phyloP scores from a whole-genome alignment of 2,888 invertebrate species.

The Periphyllus acericola region DNA sequence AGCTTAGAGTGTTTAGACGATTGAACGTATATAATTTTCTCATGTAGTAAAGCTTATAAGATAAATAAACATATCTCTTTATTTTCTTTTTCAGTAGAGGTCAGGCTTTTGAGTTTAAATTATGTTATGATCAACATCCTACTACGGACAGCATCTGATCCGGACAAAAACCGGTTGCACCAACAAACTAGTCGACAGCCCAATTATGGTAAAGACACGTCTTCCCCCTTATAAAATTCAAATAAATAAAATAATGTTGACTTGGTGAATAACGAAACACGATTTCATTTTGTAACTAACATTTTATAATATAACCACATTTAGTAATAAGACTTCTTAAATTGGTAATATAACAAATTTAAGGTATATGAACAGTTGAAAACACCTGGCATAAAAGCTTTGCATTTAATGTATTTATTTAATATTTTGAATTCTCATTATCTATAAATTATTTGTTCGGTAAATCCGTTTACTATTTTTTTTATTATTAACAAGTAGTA shows the following conservation, averaged over 20 bases:
- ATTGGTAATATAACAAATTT: background rate
- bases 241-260: conserved; percentile 11
- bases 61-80: background rate
- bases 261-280: background rate
- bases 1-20: no score
- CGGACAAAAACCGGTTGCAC: conserved; percentile 13
- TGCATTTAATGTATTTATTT: no score
- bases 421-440: no score
- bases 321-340: background rate
- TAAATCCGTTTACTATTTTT: no score
- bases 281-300: background rate
- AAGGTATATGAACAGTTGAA: background rate
- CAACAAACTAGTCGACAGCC: conserved; percentile 17
- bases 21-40: no score
- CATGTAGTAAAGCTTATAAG: no score
- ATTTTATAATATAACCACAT: background rate
- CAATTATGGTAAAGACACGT: conserved; percentile 1
- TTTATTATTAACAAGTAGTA: no score
- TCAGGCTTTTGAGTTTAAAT: conserved; percentile 2
- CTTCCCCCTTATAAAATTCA: background rate
- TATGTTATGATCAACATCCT: background rate
- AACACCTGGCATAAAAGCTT: background rate
- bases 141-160: background rate
- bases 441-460: no score
- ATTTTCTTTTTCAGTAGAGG: conserved; percentile 20